Percentiles rank a stretch among this genome's conserved stretches.
Evolutionary conservation across 2,113 vertebrate species (phyloP).

Genomic region (Phyllopteryx taeniolatus): DNA sequence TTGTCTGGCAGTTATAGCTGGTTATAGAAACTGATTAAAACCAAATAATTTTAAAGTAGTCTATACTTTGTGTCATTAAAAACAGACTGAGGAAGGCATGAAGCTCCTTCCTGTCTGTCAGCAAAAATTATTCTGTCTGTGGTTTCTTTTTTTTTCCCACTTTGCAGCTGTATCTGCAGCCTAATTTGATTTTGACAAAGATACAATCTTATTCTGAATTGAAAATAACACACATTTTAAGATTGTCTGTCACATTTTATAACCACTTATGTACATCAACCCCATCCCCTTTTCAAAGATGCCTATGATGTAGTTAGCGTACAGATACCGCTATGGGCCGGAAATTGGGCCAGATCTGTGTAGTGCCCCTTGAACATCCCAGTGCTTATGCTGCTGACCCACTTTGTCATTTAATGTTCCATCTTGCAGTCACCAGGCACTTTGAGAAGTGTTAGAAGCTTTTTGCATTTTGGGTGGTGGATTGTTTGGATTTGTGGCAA

Average conservation of each 20-base stretch:
- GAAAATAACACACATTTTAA: conserved; percentile 51
- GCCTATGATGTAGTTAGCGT: conserved; percentile 37
- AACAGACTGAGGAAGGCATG: conserved; percentile 21
- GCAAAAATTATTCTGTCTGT: conserved; percentile 42
- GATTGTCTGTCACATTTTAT: conserved; percentile 51
- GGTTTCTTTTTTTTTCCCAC: conserved; percentile 10
- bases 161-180: conserved; percentile 40
- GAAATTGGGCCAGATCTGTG: conserved; percentile 45
- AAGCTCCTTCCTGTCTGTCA: conserved; percentile 37
- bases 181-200: conserved; percentile 55
- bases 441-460: conserved; percentile 10
- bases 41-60: conserved; percentile 6
- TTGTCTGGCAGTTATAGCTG: conserved; percentile 1
- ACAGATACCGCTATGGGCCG: conserved; percentile 43
- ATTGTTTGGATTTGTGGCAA: conserved; percentile 38
- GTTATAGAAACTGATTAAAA: conserved; percentile 14
- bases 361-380: conserved; percentile 22
- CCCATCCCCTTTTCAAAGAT: conserved; percentile 34
- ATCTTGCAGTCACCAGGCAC: conserved; percentile 18
- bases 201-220: conserved; percentile 55
- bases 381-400: conserved; percentile 31
- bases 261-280: conserved; percentile 27
- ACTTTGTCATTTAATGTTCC: conserved; percentile 25
- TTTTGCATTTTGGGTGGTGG: conserved; percentile 38
- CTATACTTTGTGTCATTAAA: conserved; percentile 27